These are phyloP conservation scores for Halcyon senegalensis DNA, from an alignment of 2,113 vertebrate genomes.

Conservation along the genomic window DNA sequence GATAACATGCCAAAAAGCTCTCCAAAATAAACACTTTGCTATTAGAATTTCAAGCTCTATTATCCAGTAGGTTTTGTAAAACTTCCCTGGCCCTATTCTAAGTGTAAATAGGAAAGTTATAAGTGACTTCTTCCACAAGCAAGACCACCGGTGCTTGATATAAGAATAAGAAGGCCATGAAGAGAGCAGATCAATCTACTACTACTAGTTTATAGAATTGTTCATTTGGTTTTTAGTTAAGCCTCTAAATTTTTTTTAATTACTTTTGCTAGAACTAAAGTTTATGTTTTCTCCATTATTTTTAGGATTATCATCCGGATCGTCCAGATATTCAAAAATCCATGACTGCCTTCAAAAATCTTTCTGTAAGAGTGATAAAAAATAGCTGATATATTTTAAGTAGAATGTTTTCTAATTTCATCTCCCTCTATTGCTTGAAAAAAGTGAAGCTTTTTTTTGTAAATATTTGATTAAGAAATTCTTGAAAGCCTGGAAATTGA, in stretches of 20 bases:
- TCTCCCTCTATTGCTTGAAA: not conserved
- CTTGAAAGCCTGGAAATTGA: not conserved
- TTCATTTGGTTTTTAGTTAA: not conserved
- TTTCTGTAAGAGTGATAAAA: conserved; percentile 85
- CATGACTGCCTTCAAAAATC: conserved; percentile 93
- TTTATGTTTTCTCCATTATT: conserved; percentile 20
- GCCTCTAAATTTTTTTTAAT: not conserved
- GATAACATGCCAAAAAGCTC: not conserved
- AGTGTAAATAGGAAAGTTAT: not conserved
- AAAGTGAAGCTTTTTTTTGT: not conserved
- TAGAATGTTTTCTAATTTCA: not conserved
- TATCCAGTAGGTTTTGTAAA: not conserved
- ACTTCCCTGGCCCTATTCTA: not conserved
- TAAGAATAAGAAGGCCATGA: not conserved
- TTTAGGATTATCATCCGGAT: conserved; percentile 92
- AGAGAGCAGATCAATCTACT: not conserved
- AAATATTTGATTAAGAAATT: not conserved
- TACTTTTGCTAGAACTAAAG: not conserved
- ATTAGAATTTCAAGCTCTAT: not conserved
- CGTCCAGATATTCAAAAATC: conserved; percentile 94
- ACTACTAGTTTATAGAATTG: not conserved
- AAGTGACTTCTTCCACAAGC: not conserved
- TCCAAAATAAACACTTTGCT: not conserved
- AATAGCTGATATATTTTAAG: not conserved
- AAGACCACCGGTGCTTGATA: not conserved